A percentile compares a stretch with the other conserved stretches of the same genome.
These are phyloP conservation scores for Anisognathus igniventris DNA, from an alignment of 2,797 vertebrate species.

Conservation along the genomic window DNA sequence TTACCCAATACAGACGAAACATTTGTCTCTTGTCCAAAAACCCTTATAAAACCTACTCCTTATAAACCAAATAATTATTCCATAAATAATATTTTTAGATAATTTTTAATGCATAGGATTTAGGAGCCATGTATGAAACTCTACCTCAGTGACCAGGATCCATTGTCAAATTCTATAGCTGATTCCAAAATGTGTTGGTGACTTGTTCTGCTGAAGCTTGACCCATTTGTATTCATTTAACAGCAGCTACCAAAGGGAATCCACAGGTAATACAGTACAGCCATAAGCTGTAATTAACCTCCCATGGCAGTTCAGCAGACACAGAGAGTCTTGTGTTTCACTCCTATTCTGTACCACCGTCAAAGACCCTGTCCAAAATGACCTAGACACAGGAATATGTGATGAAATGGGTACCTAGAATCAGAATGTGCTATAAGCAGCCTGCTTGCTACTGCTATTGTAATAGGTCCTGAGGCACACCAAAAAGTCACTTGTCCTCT, in stretches of 20 bases:
- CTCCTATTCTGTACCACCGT: background rate
- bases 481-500: background rate
- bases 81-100: background rate
- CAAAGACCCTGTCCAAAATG: background rate
- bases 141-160: background rate
- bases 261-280: background rate
- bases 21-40: background rate
- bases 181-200: background rate
- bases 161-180: background rate
- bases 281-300: constrained; percentile 1
- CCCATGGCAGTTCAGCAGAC: background rate
- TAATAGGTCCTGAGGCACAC: background rate
- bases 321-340: background rate
- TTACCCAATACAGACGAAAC: background rate
- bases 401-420: background rate
- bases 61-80: background rate
- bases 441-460: background rate
- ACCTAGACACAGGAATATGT: background rate
- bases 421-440: background rate
- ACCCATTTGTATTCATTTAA: background rate
- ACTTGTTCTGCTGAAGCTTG: background rate
- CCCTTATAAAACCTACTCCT: background rate
- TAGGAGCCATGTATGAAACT: background rate
- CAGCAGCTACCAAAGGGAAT: background rate
- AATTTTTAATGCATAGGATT: background rate